phyloP scores from a whole-genome alignment of 1,140 invertebrate genomes.

The Lepidurus arcticus region DNA sequence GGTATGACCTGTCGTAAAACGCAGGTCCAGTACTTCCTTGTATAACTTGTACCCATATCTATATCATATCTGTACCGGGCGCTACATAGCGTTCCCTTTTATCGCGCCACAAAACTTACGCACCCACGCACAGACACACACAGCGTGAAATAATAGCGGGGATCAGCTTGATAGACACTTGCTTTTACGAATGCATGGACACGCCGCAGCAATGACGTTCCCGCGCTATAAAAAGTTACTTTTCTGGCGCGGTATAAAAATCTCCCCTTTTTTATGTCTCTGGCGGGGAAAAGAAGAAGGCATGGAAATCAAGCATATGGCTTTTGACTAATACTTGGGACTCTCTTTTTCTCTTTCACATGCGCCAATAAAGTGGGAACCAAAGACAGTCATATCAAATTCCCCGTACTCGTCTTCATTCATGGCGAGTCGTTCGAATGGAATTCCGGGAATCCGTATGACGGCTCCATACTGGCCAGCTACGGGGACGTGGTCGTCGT shows the following conservation, averaged over 20 bases:
- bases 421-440: conserved; percentile 89
- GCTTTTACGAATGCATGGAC: neutral
- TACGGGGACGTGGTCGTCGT: conserved; percentile 88
- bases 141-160: too few species aligned
- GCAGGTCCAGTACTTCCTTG: too few species aligned
- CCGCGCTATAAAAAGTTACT: neutral
- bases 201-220: neutral
- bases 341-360: neutral
- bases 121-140: too few species aligned
- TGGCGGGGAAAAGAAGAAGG: neutral
- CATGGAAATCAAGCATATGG: neutral
- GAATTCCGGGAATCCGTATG: conserved; percentile 87
- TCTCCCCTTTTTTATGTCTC: neutral
- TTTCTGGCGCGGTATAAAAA: too few species aligned
- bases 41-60: too few species aligned
- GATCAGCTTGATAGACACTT: neutral
- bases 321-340: too few species aligned
- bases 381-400: conserved; percentile 35
- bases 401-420: conserved; percentile 79
- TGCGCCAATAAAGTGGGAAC: conserved; percentile 30
- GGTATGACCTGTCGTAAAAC: too few species aligned
- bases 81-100: too few species aligned
- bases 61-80: too few species aligned
- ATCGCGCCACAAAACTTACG: too few species aligned
- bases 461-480: conserved; percentile 77